These are phyloP conservation scores for Poeciliopsis infans DNA, from an alignment of 2,797 vertebrate genomes.

Conservation along the genomic window DNA sequence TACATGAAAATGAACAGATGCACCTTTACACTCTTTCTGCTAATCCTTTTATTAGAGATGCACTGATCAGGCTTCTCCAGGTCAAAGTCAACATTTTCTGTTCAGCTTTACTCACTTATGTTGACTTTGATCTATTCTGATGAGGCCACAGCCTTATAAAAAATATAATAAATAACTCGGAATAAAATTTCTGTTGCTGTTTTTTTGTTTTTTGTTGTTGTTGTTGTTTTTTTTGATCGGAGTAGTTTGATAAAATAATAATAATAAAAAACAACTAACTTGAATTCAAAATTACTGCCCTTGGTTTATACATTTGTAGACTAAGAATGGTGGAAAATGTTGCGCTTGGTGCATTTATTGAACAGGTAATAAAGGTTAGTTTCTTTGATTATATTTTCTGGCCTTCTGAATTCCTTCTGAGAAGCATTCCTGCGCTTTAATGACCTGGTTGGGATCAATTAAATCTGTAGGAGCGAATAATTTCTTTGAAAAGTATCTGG, in stretches of 20 bases:
- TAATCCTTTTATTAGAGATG: neutral
- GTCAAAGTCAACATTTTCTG: neutral
- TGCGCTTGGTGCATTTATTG: neutral
- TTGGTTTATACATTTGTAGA: neutral
- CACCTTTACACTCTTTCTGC: neutral
- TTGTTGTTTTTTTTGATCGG: neutral
- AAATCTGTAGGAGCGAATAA: neutral
- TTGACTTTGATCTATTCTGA: neutral
- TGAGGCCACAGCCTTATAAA: neutral
- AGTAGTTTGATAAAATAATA: neutral
- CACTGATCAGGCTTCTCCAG: neutral
- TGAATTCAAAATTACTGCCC: neutral
- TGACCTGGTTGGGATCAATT: neutral
- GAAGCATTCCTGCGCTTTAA: neutral
- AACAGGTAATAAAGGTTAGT: neutral
- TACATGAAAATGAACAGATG: neutral
- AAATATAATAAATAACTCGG: neutral
- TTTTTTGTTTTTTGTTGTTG: neutral
- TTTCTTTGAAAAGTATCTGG: neutral
- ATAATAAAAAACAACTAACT: too few species aligned
- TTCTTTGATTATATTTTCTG: neutral
- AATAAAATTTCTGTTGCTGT: neutral
- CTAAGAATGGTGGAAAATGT: neutral
- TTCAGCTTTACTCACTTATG: neutral
- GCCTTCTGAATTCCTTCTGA: neutral